Evolutionary conservation across 2,113 vertebrate genomes (phyloP).

Genomic region (Pyrgilauda ruficollis): DNA sequence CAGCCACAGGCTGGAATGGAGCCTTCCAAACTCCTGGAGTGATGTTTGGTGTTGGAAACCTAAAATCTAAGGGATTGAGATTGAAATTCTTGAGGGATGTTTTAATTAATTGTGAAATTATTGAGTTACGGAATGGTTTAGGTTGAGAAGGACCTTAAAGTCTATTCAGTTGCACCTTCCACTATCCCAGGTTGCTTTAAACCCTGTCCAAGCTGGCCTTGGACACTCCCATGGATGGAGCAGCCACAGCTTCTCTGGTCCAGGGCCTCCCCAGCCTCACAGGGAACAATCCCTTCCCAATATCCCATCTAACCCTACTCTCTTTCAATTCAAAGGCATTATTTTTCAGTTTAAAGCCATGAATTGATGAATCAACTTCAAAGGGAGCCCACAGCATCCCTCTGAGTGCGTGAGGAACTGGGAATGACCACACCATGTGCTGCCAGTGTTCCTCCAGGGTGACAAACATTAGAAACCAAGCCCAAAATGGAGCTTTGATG

Average conservation of each 20-base stretch:
- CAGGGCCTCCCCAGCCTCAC: fast-evolving
- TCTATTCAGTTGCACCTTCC: background rate
- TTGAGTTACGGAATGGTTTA: background rate
- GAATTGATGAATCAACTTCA: background rate
- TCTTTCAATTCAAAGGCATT: background rate
- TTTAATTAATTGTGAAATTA: background rate
- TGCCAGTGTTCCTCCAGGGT: background rate
- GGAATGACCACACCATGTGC: background rate
- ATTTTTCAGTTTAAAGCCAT: background rate
- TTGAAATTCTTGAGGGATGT: background rate
- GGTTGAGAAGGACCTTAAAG: background rate
- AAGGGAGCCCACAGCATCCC: background rate
- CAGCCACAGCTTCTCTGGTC: background rate
- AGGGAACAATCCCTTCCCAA: background rate
- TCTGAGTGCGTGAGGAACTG: background rate
- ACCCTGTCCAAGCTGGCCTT: fast-evolving
- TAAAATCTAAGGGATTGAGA: background rate
- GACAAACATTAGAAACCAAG: background rate
- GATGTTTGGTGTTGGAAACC: background rate
- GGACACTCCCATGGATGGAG: background rate
- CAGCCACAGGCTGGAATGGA: background rate
- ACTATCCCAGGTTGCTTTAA: background rate
- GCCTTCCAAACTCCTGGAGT: background rate
- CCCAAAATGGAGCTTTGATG: background rate
- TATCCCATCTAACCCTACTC: background rate